These are phyloP conservation scores for Ceratina australensis DNA, from an alignment of 1,140 invertebrate species.

Conservation along the genomic window DNA sequence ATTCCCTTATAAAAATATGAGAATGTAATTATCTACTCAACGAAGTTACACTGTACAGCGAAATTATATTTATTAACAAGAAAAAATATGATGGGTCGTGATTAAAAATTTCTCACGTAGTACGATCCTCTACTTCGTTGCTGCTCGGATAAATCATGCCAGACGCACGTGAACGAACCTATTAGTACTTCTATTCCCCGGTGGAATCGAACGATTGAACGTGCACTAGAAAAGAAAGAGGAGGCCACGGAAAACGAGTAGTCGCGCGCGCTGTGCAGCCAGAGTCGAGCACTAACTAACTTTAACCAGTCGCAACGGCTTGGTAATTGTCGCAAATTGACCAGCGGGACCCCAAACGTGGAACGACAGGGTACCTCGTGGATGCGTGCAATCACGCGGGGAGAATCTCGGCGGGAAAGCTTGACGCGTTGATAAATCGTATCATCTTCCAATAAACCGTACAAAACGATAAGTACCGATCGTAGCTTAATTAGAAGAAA, in stretches of 20 bases:
- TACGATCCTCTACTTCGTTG: too few species aligned
- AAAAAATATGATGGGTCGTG: too few species aligned
- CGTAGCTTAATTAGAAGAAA: background rate
- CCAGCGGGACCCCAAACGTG: conserved; percentile 59
- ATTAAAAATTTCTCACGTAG: too few species aligned
- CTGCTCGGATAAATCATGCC: too few species aligned
- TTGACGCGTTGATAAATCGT: background rate
- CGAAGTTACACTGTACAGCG: too few species aligned
- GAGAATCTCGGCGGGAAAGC: conserved; percentile 14
- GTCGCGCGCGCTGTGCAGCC: background rate
- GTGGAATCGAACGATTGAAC: background rate
- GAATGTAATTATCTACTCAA: too few species aligned
- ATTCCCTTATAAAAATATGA: too few species aligned
- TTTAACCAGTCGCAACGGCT: conserved; percentile 67
- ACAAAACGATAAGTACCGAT: background rate
- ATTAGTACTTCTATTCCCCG: too few species aligned
- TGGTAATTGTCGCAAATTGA: conserved; percentile 70
- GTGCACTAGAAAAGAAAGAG: background rate
- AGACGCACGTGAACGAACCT: too few species aligned
- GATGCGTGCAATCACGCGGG: conserved; percentile 5
- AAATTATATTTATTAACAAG: too few species aligned
- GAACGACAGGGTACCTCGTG: conserved; percentile 10
- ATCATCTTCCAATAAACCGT: background rate
- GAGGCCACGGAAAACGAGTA: background rate
- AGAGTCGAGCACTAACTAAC: conserved; percentile 58